Conservation (phyloP, 1,140 invertebrate species). For the Drosophila elegans region DNA sequence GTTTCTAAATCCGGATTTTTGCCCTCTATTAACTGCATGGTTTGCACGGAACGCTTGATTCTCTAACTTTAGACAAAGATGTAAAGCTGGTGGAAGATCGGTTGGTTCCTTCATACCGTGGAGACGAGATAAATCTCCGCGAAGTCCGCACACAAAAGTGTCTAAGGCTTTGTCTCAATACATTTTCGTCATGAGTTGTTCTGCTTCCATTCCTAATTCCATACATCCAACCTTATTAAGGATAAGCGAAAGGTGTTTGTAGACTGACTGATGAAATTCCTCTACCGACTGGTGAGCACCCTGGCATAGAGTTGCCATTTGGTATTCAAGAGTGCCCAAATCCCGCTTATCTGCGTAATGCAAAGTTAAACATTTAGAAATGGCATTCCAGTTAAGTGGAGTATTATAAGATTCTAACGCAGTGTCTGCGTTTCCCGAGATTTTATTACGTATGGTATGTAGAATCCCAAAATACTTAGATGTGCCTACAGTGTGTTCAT, state of each 20-base stretch:
- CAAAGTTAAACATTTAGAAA: slow-evolving; percentile 21
- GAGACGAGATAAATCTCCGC: neutral
- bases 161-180: slow-evolving; percentile 35
- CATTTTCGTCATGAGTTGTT: slow-evolving; percentile 16
- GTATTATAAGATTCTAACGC: slow-evolving; percentile 40
- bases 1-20: neutral
- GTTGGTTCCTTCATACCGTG: slow-evolving; percentile 26
- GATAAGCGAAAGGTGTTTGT: slow-evolving; percentile 31
- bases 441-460: slow-evolving; percentile 37
- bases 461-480: slow-evolving; percentile 45
- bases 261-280: slow-evolving; percentile 43
- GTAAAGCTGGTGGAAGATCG: slow-evolving; percentile 29
- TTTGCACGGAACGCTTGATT: neutral
- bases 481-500: slow-evolving; percentile 3
- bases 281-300: slow-evolving; percentile 20
- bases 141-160: slow-evolving; percentile 23
- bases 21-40: neutral
- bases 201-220: slow-evolving; percentile 17
- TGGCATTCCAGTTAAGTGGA: slow-evolving; percentile 38
- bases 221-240: slow-evolving; percentile 30
- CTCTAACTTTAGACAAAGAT: slow-evolving; percentile 3
- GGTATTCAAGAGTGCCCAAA: slow-evolving; percentile 39
- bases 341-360: slow-evolving; percentile 47
- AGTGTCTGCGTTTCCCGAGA: slow-evolving; percentile 19
- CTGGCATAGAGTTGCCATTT: slow-evolving; percentile 7